Percentiles rank a stretch among this genome's conserved stretches.
Evolutionary conservation across 2,797 vertebrate genomes (phyloP).

Genomic region (Myoxocephalus aenaeus): DNA sequence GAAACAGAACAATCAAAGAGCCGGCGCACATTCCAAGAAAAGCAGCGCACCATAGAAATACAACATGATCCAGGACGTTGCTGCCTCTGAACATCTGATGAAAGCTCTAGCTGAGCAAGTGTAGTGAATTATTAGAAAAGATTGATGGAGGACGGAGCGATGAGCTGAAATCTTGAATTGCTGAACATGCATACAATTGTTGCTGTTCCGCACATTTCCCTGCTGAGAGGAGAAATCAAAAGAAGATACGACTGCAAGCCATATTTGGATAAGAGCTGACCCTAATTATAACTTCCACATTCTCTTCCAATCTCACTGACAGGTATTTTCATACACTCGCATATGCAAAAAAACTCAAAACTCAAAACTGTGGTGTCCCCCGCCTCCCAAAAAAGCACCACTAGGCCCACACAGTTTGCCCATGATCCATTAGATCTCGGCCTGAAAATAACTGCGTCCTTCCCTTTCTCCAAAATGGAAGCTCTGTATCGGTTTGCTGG

Average conservation of each 20-base stretch:
- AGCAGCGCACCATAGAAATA: constrained; percentile 73
- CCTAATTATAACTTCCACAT: constrained; percentile 46
- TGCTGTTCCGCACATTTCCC: constrained; percentile 28
- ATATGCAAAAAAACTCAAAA: constrained; percentile 18
- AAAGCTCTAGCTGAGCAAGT: constrained; percentile 57
- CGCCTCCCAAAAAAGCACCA: constrained; percentile 28
- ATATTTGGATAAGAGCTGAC: constrained; percentile 46
- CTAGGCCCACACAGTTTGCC: constrained; percentile 59
- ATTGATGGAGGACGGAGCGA: constrained; percentile 39
- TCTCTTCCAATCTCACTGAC: constrained; percentile 30
- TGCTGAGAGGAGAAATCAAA: constrained; percentile 42
- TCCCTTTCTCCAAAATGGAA: constrained; percentile 77
- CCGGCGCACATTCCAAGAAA: constrained; percentile 85
- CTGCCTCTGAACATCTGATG: constrained; percentile 69
- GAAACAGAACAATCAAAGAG: constrained; percentile 86
- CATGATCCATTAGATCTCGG: constrained; percentile 59
- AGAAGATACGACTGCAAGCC: constrained; percentile 27
- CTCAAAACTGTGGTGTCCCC: constrained; percentile 48
- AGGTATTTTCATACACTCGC: constrained; percentile 57
- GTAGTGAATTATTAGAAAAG: constrained; percentile 40
- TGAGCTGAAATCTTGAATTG: constrained; percentile 43
- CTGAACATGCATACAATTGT: constrained; percentile 32
- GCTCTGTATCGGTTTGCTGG: constrained; percentile 79
- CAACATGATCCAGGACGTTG: constrained; percentile 74
- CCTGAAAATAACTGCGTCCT: constrained; percentile 69